Evolutionary conservation across 2,888 invertebrate species (phyloP), one percentile per base, ranked within the genome.

Genomic region (Drosophila meridiana): DNA sequence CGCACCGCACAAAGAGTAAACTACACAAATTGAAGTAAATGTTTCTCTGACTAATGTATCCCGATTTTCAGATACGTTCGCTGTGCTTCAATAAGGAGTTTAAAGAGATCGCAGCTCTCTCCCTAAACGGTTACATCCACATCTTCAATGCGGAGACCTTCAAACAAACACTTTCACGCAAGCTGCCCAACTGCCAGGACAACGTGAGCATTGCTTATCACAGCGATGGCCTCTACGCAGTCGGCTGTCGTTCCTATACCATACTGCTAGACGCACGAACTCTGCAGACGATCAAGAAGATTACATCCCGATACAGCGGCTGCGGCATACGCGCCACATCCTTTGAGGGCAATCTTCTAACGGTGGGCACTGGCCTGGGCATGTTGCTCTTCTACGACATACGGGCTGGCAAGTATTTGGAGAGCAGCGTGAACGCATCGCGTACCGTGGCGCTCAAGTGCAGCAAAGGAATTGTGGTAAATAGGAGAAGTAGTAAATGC

Each of bases 381-480:
- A 95, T 97, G 94, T 94, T 99, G 2, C 96, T 98, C 95, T 99
- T 99, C 94, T 99, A 98, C 92, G 99, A 99, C 92, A 94, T 98
- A 71, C 95, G 97, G 85, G 98, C 97, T 34, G 96, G 97, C 56
- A 98, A 98, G 93, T 99, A 98, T 93, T 93, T 99, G 60, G 98
- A 98, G 91, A 97, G 97, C 76, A 97, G 96, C 90, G 97, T 97
- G 20, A 97, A 97, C 93, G 96, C 97, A 0, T 97, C 97, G 9
- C 95, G 97, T 80, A 97, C 97, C 0, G 97, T 97, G 58, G 96
- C 97, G 7, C 94, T 98, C 28, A 97, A 97, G 93, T 97, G 97
- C 69, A 97, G 97, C 73, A 96, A 96, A 92, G 98, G 98, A 76
- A 97, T 96, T 93, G 97, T 97, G 94, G 97, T 97, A 94, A 94